Evolutionary conservation across 2,797 vertebrate genomes (phyloP).

Genomic region (Catostomus latipinnis): DNA sequence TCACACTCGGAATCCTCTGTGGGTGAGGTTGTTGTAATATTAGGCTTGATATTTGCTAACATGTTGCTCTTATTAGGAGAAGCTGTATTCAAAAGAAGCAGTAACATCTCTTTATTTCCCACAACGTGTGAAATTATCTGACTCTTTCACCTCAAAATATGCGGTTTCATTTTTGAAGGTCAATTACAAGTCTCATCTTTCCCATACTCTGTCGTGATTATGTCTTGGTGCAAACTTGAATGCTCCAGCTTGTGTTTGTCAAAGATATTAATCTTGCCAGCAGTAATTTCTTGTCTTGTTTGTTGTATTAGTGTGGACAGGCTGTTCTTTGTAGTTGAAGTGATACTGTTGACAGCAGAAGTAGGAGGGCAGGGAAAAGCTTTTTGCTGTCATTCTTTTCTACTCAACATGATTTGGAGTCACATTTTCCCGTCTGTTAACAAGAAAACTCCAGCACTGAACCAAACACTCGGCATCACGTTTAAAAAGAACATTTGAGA

Average conservation of each 20-base stretch:
- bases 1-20: background rate
- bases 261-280: conserved; percentile 5
- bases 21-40: background rate
- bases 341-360: conserved; percentile 6
- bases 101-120: background rate
- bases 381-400: background rate
- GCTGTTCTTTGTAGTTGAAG: background rate
- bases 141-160: background rate
- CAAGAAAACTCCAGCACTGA: background rate
- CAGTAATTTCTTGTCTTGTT: conserved; percentile 11
- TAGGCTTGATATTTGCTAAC: background rate
- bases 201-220: background rate
- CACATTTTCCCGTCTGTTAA: background rate
- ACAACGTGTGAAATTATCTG: background rate
- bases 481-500: no score
- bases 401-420: background rate
- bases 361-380: background rate
- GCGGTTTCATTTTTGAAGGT: background rate
- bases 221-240: background rate
- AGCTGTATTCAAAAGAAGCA: background rate
- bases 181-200: background rate
- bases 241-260: background rate
- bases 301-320: conserved; percentile 9
- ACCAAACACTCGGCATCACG: background rate
- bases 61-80: background rate